Evolutionary conservation across 2,888 invertebrate species (phyloP).

Genomic region (Drosophila acutilabella): DNA sequence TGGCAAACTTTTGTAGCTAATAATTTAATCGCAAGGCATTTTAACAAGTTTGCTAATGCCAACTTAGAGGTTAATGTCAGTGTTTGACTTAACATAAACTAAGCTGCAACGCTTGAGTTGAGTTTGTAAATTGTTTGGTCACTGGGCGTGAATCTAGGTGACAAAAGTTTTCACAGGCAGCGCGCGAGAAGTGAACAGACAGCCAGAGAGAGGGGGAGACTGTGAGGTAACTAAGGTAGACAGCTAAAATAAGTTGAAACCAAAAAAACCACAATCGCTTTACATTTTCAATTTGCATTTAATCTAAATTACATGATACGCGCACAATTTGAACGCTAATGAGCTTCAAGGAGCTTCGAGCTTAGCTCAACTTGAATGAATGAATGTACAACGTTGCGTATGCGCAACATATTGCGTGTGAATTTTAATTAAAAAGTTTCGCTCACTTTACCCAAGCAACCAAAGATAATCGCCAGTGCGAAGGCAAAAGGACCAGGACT

Average conservation of each 20-base stretch:
- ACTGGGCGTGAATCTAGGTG: constrained; percentile 30
- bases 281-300: constrained; percentile 75
- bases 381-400: constrained; percentile 62
- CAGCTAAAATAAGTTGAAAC: constrained; percentile 10
- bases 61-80: constrained; percentile 22
- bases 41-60: constrained; percentile 55
- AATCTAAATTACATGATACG: constrained; percentile 80
- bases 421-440: constrained; percentile 80
- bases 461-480: constrained; percentile 68
- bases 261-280: constrained; percentile 66
- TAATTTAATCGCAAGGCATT: constrained; percentile 59
- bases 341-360: constrained; percentile 42
- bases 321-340: constrained; percentile 81
- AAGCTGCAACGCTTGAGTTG: constrained; percentile 31
- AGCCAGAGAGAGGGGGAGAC: neutral
- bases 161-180: constrained; percentile 23
- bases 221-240: neutral
- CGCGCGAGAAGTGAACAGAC: neutral
- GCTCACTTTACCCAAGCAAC: constrained; percentile 65
- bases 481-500: constrained; percentile 4
- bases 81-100: constrained; percentile 18
- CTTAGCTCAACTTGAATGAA: neutral
- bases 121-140: constrained; percentile 59
- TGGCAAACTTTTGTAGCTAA: constrained; percentile 37
- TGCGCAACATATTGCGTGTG: constrained; percentile 81